These are phyloP conservation scores for Sceloporus undulatus DNA, from an alignment of 2,113 vertebrate species.

Conservation along the genomic window DNA sequence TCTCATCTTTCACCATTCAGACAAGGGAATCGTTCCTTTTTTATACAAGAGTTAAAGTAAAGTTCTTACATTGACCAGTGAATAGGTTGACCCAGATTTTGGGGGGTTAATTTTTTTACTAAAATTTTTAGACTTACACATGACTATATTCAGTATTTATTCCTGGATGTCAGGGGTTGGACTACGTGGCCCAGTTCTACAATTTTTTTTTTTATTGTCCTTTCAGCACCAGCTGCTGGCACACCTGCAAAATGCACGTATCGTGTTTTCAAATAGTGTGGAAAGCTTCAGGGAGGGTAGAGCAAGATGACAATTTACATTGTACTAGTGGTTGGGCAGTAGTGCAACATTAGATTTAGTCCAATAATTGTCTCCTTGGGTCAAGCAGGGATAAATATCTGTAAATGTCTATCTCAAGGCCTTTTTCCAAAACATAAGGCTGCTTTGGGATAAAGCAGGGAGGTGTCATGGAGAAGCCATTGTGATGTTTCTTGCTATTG, in stretches of 20 bases:
- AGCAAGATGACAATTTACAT: neutral
- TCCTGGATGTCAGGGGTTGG: too few species aligned
- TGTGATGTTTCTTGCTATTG: constrained; percentile 18
- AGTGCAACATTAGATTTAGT: neutral
- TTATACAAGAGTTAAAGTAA: too few species aligned
- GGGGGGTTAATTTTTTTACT: too few species aligned
- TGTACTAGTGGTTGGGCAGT: neutral
- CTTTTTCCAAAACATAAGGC: neutral
- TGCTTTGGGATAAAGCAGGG: neutral
- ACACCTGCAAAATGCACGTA: neutral
- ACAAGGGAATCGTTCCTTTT: too few species aligned
- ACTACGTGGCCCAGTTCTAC: too few species aligned
- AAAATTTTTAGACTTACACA: too few species aligned
- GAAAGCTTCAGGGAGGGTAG: neutral
- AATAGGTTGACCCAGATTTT: too few species aligned
- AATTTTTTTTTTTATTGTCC: too few species aligned
- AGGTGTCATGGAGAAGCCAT: constrained; percentile 25
- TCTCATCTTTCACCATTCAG: too few species aligned
- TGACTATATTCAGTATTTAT: too few species aligned
- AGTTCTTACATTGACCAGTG: too few species aligned
- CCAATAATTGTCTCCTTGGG: neutral
- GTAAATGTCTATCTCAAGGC: neutral
- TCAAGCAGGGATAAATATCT: neutral
- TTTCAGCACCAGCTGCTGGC: neutral
- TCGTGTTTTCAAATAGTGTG: neutral